Evolutionary conservation across 2,113 vertebrate species (phyloP), one percentile per base, ranked within the genome.

Genomic region (Rattus norvegicus): DNA sequence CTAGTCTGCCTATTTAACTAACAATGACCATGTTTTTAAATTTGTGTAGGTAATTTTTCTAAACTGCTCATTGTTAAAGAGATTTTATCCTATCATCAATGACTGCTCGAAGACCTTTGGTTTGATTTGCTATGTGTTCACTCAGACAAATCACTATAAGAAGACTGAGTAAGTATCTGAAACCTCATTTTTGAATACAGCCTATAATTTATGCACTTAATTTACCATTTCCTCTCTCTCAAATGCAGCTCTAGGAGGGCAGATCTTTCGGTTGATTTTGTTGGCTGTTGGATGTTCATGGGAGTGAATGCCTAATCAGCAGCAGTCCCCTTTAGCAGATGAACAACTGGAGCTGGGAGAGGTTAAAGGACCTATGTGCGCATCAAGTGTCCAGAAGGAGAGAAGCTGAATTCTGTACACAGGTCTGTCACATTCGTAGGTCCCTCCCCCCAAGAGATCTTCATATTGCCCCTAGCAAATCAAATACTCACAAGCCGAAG

Each of bases 361-460:
- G 28, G 19, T 75, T 69, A 85, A 92, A 76, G 36, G 39, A 43
- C 52, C 69, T 63, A 10, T 10, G 14, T 49, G 54, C 11, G 59
- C 10, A 47, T 69, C 6, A 22, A 43, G 24, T 12, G 19, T 70
- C 67, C 10, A 80, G 39, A 91, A 84, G 20, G 65, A 49, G 33
- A 47, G 91, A 93, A 61, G 26, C 39, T 28, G 28, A 86, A 14
- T n/a, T 96, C 70, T 93, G 79, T 87, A 91, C 24, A 89, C 19
- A 92, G 16, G 3, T 14, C 2, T 33, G 22, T n/a, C 6, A 36
- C 5, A 30, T 47, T 69, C 10, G 47, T 26, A 93, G 56, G 24
- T 11, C 4, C 84, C n/a, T 10, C 7, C 69, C 69, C 11, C 13
- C 52, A 33, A 28, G 7, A 49, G 61, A 61, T n/a, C 19, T 12